phyloP scores from a whole-genome alignment of 2,888 invertebrate species.

The Strigamia transsilvanica region DNA sequence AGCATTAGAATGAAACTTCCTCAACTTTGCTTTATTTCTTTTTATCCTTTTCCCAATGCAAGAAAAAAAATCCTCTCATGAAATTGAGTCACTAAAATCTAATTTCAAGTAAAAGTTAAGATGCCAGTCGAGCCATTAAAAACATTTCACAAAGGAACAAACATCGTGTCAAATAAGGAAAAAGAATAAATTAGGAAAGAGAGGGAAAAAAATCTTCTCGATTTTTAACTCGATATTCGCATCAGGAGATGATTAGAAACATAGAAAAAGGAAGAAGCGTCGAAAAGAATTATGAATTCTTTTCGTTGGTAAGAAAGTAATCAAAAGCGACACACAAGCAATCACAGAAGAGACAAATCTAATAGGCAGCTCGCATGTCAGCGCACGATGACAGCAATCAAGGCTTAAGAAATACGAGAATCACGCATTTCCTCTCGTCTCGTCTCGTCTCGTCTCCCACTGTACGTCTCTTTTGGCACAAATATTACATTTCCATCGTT shows the following conservation, averaged over 20 bases:
- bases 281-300: constrained; percentile 20
- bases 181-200: neutral
- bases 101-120: constrained; percentile 13
- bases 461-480: neutral
- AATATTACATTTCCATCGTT: constrained; percentile 30
- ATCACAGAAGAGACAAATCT: constrained; percentile 24
- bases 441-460: neutral
- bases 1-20: too few species aligned
- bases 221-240: constrained; percentile 20
- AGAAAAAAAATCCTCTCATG: neutral
- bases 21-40: neutral
- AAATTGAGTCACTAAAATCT: neutral
- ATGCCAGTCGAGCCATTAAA: constrained; percentile 25
- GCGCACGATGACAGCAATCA: constrained; percentile 30
- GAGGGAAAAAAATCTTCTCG: neutral
- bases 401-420: constrained; percentile 16
- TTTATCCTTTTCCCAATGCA: neutral
- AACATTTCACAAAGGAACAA: constrained; percentile 19
- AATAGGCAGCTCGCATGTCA: constrained; percentile 26
- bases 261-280: neutral
- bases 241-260: constrained; percentile 11
- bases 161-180: constrained; percentile 1
- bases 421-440: neutral
- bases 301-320: constrained; percentile 10
- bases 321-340: constrained; percentile 26